Evolutionary conservation across 1,140 invertebrate species (phyloP), one percentile per base, ranked within the genome.

Genomic region (Chironomus striatipennis): DNA sequence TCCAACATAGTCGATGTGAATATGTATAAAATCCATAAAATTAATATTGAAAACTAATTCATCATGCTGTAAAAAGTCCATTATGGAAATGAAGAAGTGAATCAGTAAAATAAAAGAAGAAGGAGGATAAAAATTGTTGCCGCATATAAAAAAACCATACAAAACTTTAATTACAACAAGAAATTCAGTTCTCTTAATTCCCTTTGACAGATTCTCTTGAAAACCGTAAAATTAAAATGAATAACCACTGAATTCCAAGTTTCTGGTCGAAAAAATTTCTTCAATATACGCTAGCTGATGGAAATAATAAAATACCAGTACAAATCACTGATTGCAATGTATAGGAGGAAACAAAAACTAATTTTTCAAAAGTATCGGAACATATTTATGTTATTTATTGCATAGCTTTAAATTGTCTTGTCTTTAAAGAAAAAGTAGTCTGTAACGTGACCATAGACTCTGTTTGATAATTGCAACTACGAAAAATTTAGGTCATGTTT

Each of bases 221-320:
- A 70, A 70, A 70, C 65, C 65, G 65, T 70, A 70, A 70, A 70
- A 70, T 70, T 70, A 70, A 12, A 70, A 70, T n/a, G n/a, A 57
- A 57, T 57, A 5, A 57, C 47, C 47, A 57, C 12, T 57, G n/a
- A 12, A 57, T 57, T 5, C 12, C 47, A 57, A 57, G 47, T 57
- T n/a, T 57, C 47, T 57, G 12, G 12, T 57, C n/a, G 4, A 15
- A n/a, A n/a, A n/a, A 5, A n/a, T 57, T 57, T 12, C 47, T 57
- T 57, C 47, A 57, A 57, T 47, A 47, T 10, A 8, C 15, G 2
- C 2, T 47, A 57, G 47, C 9, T 10, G 43, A 47, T 9, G 15
- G 43, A 47, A 47, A 47, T 10, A 43, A 5, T 7, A 47, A 57
- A 57, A 57, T 57, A n/a, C n/a, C 12, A 57, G 47, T 15, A 15